phyloP scores from a whole-genome alignment of 2,888 invertebrate species.

The Pristionchus maxplancki region DNA sequence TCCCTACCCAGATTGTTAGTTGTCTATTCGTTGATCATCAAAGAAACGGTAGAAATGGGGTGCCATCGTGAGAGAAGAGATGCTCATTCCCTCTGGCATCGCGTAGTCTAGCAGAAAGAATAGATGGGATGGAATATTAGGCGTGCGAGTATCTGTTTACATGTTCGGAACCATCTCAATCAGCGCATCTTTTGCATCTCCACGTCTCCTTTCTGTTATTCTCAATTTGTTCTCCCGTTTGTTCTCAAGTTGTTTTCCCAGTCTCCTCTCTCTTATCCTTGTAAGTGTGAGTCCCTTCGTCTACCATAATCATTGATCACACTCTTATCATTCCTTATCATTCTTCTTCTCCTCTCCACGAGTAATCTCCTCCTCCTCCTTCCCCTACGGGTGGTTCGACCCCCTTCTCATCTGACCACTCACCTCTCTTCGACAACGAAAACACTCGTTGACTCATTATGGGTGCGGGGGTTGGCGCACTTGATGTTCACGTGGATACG shows the following conservation, averaged over 20 bases:
- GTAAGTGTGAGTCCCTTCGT: neutral
- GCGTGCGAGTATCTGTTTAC: neutral
- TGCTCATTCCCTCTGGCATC: neutral
- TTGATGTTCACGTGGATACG: slow-evolving; percentile 11
- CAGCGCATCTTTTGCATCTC: neutral
- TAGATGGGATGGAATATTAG: neutral
- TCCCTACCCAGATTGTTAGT: slow-evolving; percentile 39
- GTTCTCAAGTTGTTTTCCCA: neutral
- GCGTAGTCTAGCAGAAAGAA: neutral
- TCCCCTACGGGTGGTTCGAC: neutral
- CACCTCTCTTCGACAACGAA: neutral
- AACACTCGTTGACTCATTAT: neutral
- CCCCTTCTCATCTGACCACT: neutral
- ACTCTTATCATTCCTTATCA: neutral
- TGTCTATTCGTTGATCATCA: neutral
- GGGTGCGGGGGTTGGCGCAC: neutral
- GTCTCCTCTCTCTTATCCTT: neutral
- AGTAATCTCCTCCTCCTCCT: neutral
- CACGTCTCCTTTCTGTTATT: neutral
- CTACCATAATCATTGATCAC: neutral
- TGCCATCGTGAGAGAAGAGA: neutral
- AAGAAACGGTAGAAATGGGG: neutral
- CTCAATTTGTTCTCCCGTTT: neutral
- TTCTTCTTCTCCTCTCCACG: neutral
- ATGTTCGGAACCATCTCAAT: neutral